Evolutionary conservation across 2,797 vertebrate genomes (phyloP).

Genomic region (Molossus alvarezi): DNA sequence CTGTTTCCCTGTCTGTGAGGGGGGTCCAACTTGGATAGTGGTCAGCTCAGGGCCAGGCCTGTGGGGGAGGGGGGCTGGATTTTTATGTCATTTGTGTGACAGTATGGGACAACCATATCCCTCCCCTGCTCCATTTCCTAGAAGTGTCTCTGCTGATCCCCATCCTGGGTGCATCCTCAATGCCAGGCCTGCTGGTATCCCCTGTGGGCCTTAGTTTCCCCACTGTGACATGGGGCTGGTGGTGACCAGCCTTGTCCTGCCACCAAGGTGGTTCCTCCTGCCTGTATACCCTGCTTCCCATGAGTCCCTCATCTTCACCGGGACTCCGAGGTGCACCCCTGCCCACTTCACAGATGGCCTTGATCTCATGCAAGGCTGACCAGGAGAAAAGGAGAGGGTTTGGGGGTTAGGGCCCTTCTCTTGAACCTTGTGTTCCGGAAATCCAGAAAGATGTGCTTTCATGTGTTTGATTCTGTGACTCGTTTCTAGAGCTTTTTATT

Average conservation of each 20-base stretch:
- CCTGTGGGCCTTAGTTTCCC: background rate
- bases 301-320: rapidly evolving
- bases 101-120: rapidly evolving
- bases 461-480: background rate
- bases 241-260: background rate
- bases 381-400: background rate
- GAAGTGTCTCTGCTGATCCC: background rate
- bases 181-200: background rate
- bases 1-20: background rate
- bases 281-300: background rate
- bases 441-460: background rate
- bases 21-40: rapidly evolving
- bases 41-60: background rate
- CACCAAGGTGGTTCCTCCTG: background rate
- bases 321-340: background rate
- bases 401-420: too few relatives aligned
- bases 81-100: background rate
- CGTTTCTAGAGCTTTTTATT: slow-evolving; percentile 64
- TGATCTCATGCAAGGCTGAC: background rate
- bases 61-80: background rate
- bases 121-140: background rate
- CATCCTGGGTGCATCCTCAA: rapidly evolving
- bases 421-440: background rate
- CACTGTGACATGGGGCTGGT: background rate
- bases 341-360: background rate